phyloP scores from a whole-genome alignment of 2,113 vertebrate species.

The Porphyrio hochstetteri region DNA sequence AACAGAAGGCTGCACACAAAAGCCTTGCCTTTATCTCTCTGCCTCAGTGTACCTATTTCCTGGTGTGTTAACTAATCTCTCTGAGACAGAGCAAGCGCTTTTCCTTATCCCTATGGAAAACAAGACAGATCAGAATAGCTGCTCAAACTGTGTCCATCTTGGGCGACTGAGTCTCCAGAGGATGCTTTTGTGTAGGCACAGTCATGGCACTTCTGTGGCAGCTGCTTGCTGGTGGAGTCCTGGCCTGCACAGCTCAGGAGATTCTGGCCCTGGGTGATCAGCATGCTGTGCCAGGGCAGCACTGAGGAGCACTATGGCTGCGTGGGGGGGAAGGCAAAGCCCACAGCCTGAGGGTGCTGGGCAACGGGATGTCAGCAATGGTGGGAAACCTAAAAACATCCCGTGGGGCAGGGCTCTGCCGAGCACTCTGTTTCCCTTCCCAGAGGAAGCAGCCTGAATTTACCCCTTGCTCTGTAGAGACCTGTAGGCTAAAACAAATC shows the following conservation, averaged over 20 bases:
- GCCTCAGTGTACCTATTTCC: not conserved
- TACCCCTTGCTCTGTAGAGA: not conserved
- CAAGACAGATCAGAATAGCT: not conserved
- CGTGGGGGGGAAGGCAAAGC: not conserved
- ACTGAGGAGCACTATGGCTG: rapidly evolving
- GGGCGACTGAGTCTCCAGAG: not conserved
- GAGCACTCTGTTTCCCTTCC: not conserved
- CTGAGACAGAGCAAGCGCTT: not conserved
- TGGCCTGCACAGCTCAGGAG: rapidly evolving
- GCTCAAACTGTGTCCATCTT: not conserved
- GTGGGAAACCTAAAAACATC: not conserved
- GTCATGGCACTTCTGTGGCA: not conserved
- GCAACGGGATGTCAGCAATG: not conserved
- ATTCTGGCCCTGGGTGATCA: not conserved
- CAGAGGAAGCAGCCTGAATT: conserved; percentile 31
- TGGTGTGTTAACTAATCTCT: not conserved
- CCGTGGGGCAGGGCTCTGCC: not conserved
- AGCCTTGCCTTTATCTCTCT: not conserved
- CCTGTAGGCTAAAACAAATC: conserved; percentile 49
- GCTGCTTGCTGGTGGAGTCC: rapidly evolving
- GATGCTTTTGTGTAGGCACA: not conserved
- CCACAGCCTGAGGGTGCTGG: not conserved
- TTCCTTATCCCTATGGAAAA: not conserved
- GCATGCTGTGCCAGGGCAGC: rapidly evolving
- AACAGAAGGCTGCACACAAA: not conserved